Base-by-base conservation (phyloP, 2,888 invertebrate species). In the Dichetophora obliterata region DNA sequence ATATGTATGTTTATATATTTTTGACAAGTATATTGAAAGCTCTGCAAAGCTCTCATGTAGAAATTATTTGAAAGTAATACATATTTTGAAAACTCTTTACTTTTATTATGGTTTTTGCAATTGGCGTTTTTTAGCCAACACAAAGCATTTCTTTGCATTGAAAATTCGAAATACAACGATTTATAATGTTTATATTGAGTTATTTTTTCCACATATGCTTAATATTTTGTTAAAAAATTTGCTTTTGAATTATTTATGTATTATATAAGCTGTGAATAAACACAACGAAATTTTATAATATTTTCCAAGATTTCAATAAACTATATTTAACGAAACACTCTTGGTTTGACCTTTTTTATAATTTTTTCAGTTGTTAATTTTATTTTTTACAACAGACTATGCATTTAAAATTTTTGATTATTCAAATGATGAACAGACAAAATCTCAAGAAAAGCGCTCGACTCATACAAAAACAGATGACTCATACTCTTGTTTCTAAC, bases 21-120 rank as follows among this genome's bases (percentile, higher is more conserved):
- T 54, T 27, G 31, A 43, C 11, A 43, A 22, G 5, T 43, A 48
- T 68, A 48, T 68, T 68, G 34, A 43, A 24, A 43, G 37, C 37
- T 31, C 2, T 3, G 34, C 16, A 57, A 54, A 59, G 54, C 43
- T 43, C 27, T 19, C 5, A 52, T 19, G 14, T 52, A 2, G 24
- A 74, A 54, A 79, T 79, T 79, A 75, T 69, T 54, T 57, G 3
- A 31, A 5, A 3, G 31, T 31, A 4, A 31, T 31, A 31, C 31
- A 4, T 31, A 31, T 3, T 31, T 4, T 4, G 5, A 31, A 31
- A 31, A 31, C 31, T 3, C 5, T 24, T 11, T 11, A 54, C 34
- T 75, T 52, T 16, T 54, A 66, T 37, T 19, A 74, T 63, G 37
- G 24, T 75, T 9, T 16, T 52, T 57, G n/a, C 34, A 48, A 66